Conservation (phyloP, 2,888 invertebrate species). For the Nephrotoma guestfalica region DNA sequence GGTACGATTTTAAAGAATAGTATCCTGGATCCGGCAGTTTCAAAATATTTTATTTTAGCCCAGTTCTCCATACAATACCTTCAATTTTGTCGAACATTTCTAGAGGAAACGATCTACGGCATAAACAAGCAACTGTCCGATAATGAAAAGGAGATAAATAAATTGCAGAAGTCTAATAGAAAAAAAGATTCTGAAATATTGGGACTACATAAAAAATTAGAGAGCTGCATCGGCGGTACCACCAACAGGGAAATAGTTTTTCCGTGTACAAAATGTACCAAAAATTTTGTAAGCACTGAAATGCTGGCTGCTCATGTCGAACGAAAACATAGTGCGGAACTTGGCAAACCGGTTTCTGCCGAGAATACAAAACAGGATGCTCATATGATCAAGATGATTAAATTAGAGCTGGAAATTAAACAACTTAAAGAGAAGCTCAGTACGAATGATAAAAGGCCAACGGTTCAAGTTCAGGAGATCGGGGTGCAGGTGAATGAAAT, state of each 20-base stretch:
- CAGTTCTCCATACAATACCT: slow-evolving; percentile 29
- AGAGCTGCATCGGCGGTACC: background rate
- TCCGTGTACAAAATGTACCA: slow-evolving; percentile 28
- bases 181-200: slow-evolving; percentile 26
- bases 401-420: slow-evolving; percentile 48
- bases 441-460: slow-evolving; percentile 8
- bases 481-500: background rate
- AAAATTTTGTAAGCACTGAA: slow-evolving; percentile 30
- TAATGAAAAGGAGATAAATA: slow-evolving; percentile 18
- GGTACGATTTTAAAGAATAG: slow-evolving; percentile 24
- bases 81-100: slow-evolving; percentile 26
- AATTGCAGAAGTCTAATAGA: slow-evolving; percentile 18
- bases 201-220: slow-evolving; percentile 25
- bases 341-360: background rate
- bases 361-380: slow-evolving; percentile 23
- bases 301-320: slow-evolving; percentile 27
- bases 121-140: slow-evolving; percentile 17
- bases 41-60: slow-evolving; percentile 28
- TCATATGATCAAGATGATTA: slow-evolving; percentile 42
- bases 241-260: slow-evolving; percentile 20
- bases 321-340: slow-evolving; percentile 20
- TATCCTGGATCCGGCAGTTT: slow-evolving; percentile 28
- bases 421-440: slow-evolving; percentile 46
- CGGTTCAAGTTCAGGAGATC: slow-evolving; percentile 18
- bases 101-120: slow-evolving; percentile 25